Conservation (phyloP, 2,113 vertebrate genomes). For the Myodes glareolus region DNA sequence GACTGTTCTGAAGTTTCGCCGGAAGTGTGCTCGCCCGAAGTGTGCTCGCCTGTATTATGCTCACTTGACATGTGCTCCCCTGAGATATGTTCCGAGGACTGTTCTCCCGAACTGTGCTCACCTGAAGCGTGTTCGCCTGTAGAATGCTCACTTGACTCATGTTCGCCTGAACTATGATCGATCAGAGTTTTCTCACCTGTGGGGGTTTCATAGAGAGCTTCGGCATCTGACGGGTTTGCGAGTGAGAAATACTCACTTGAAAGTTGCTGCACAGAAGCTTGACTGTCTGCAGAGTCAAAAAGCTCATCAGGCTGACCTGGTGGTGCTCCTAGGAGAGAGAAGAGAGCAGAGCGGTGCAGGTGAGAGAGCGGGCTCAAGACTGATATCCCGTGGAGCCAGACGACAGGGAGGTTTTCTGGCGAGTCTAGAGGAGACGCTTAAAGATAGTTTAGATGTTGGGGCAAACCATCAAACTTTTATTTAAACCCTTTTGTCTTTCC, state of each 20-base stretch:
- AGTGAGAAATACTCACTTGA: slow-evolving; percentile 27
- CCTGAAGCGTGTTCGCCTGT: background rate
- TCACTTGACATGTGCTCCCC: background rate
- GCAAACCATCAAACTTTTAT: too few species aligned
- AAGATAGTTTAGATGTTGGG: background rate
- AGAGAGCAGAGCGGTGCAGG: background rate
- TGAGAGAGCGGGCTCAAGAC: background rate
- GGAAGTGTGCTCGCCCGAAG: background rate
- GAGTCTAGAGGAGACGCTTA: background rate
- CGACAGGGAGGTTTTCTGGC: background rate
- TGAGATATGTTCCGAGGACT: background rate
- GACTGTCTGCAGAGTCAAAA: background rate
- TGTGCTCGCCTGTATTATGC: background rate
- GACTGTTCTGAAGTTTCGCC: background rate
- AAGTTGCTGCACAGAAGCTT: background rate
- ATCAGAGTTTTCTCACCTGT: background rate
- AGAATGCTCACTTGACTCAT: background rate
- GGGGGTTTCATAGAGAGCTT: slow-evolving; percentile 38
- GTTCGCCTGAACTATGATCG: background rate
- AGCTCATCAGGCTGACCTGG: slow-evolving; percentile 18
- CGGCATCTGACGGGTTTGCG: background rate
- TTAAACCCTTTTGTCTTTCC: too few species aligned
- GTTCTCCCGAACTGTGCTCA: background rate
- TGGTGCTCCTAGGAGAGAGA: slow-evolving; percentile 46
- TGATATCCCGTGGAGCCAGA: background rate